Conservation (phyloP, 2,797 vertebrate species). For the Ispidina lecontei region DNA sequence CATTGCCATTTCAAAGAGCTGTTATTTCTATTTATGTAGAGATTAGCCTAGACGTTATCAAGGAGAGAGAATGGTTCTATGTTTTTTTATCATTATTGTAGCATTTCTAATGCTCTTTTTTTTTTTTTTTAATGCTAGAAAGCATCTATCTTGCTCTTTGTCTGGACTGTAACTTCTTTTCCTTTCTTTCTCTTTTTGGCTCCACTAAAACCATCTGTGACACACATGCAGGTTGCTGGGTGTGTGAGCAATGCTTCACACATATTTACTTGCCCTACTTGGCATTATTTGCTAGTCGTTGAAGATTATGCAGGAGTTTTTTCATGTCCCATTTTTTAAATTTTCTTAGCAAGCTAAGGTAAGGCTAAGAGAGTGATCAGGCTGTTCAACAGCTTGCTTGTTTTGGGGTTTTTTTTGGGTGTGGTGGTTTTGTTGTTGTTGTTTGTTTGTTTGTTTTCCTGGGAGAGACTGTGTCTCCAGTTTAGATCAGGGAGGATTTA, state of each 20-base stretch:
- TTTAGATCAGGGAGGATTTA: constrained; percentile 43
- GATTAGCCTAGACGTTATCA: constrained; percentile 14
- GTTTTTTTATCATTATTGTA: constrained; percentile 3
- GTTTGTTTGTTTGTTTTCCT: neutral
- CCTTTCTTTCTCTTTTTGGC: constrained; percentile 25
- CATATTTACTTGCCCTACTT: constrained; percentile 41
- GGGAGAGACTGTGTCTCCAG: neutral
- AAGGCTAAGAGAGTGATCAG: neutral
- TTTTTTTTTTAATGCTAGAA: too few species aligned
- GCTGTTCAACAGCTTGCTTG: neutral
- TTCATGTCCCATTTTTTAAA: neutral
- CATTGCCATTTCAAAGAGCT: constrained; percentile 63
- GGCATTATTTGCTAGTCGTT: constrained; percentile 55
- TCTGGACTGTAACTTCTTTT: constrained; percentile 21
- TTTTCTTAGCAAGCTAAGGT: neutral
- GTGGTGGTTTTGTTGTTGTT: too few species aligned
- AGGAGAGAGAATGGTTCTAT: neutral
- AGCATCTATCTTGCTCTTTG: constrained; percentile 9
- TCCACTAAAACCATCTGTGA: constrained; percentile 28
- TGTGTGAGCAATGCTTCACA: constrained; percentile 8
- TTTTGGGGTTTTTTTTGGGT: neutral
- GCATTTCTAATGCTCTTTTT: neutral
- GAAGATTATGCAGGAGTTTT: constrained; percentile 15
- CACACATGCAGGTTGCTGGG: constrained; percentile 13
- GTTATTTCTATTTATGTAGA: constrained; percentile 57